Evolutionary conservation across 2,888 invertebrate genomes (phyloP).

Genomic region (Drosophila melanocephala): DNA sequence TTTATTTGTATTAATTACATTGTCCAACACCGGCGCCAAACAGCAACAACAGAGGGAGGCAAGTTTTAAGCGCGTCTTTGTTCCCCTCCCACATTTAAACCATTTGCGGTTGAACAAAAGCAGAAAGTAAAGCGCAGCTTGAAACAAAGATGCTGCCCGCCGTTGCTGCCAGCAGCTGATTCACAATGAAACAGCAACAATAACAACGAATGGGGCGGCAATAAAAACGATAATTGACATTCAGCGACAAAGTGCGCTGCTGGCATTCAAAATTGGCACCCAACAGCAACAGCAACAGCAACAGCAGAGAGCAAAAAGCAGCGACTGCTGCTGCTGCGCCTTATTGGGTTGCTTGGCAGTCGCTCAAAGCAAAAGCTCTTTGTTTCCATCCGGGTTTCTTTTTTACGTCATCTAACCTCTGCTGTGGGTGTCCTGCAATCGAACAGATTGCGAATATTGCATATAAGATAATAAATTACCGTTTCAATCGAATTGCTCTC

Average conservation of each 20-base stretch:
- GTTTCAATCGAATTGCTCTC: background rate
- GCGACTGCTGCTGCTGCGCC: conserved; percentile 18
- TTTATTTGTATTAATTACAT: conserved; percentile 30
- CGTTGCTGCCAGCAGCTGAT: conserved; percentile 30
- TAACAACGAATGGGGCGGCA: conserved; percentile 24
- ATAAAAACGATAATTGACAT: conserved; percentile 51
- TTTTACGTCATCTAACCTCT: background rate
- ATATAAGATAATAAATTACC: background rate
- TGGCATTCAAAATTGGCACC: conserved; percentile 30
- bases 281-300: conserved; percentile 5
- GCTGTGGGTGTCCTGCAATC: background rate
- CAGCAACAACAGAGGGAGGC: conserved; percentile 3
- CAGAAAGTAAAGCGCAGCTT: conserved; percentile 38
- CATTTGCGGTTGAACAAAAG: conserved; percentile 53
- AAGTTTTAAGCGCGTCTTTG: conserved; percentile 35
- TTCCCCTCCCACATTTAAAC: conserved; percentile 28
- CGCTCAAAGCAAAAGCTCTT: conserved; percentile 18
- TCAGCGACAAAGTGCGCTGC: conserved; percentile 27
- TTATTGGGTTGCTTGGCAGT: conserved; percentile 40
- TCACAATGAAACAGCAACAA: conserved; percentile 41
- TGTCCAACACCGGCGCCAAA: conserved; percentile 8
- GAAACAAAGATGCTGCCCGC: conserved; percentile 48
- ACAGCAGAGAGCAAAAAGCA: conserved; percentile 1
- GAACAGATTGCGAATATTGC: background rate
- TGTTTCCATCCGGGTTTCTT: conserved; percentile 29